Percentiles rank a stretch among this genome's conserved stretches.
Conservation (phyloP, 2,113 vertebrate genomes). For the Struthidea cinerea region DNA sequence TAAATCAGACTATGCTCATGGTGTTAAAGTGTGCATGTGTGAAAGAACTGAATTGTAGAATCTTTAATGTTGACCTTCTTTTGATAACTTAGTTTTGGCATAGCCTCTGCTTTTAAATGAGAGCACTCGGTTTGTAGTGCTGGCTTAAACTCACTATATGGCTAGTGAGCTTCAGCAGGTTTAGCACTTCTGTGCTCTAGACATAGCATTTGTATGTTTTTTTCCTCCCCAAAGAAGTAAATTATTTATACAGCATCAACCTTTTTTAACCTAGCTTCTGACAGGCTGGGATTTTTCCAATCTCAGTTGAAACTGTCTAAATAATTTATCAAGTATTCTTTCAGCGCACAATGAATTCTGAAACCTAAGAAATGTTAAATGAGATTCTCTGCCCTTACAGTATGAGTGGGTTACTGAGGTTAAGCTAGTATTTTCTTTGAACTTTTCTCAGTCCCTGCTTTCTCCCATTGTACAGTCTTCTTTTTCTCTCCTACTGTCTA, state of each 20-base stretch:
- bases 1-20: neutral
- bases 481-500: neutral
- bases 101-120: neutral
- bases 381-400: slow-evolving; percentile 55
- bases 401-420: slow-evolving; percentile 59
- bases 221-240: slow-evolving; percentile 46
- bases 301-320: slow-evolving; percentile 69
- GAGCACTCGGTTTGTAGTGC: neutral
- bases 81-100: slow-evolving; percentile 2
- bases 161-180: slow-evolving; percentile 22
- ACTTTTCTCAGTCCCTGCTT: slow-evolving; percentile 27
- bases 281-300: slow-evolving; percentile 70
- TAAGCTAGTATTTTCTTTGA: slow-evolving; percentile 65
- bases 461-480: neutral
- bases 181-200: slow-evolving; percentile 57
- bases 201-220: slow-evolving; percentile 4
- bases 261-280: slow-evolving; percentile 71
- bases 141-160: slow-evolving; percentile 29
- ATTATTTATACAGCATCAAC: slow-evolving; percentile 73
- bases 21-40: neutral
- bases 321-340: slow-evolving; percentile 75
- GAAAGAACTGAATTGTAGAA: neutral
- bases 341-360: slow-evolving; percentile 59
- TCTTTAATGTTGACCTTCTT: neutral
- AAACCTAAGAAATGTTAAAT: slow-evolving; percentile 72